These are phyloP conservation scores for Aphelocoma californica DNA, from an alignment of 2,797 vertebrate species.

Conservation along the genomic window DNA sequence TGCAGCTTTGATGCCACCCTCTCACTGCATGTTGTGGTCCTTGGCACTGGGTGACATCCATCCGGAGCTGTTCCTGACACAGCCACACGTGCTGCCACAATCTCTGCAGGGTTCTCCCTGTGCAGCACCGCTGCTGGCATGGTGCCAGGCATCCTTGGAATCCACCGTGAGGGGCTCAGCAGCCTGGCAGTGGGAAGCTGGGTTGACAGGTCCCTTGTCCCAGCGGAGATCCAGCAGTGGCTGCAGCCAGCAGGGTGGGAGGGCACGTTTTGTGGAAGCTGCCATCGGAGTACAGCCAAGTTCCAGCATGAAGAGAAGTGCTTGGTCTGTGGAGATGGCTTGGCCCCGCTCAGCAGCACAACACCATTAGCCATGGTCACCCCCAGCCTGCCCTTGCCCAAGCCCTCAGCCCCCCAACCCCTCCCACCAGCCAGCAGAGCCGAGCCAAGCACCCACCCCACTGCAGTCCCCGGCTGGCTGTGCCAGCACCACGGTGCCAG, in stretches of 20 bases:
- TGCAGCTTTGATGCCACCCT: not conserved
- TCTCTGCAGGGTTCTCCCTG: not conserved
- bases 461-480: not conserved
- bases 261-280: not conserved
- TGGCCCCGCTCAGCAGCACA: not conserved
- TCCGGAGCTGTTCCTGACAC: not conserved
- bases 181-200: not conserved
- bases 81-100: accelerated
- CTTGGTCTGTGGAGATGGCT: not conserved
- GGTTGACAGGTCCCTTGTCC: accelerated
- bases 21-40: accelerated
- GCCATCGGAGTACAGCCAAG: not conserved
- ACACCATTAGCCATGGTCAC: not conserved
- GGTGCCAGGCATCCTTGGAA: not conserved
- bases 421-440: not conserved
- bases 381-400: not conserved
- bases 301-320: not conserved
- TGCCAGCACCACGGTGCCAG: no score
- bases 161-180: accelerated
- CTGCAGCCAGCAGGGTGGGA: not conserved
- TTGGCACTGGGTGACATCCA: not conserved
- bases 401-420: not conserved
- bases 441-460: not conserved
- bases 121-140: accelerated
- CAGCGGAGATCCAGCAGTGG: not conserved